Conservation (phyloP, 2,888 invertebrate genomes). For the Lomographa bimaculata region DNA sequence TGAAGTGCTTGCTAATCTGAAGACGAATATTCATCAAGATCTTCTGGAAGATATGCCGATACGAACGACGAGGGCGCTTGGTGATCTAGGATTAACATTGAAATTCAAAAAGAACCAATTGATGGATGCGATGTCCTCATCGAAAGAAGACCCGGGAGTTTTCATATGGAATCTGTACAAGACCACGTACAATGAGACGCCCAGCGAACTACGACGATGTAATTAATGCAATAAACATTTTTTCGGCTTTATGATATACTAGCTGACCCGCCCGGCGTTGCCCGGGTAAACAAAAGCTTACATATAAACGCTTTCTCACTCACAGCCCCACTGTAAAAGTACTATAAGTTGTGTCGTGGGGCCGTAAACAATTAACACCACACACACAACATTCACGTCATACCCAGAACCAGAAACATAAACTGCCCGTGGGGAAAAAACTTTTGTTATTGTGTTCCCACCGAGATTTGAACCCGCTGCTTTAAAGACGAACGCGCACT, state of each 20-base stretch:
- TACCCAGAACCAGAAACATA: no score
- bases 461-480: no score
- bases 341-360: no score
- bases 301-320: no score
- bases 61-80: constrained; percentile 53
- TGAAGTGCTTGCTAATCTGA: constrained; percentile 50
- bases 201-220: constrained; percentile 55
- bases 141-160: constrained; percentile 63
- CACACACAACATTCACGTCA: no score
- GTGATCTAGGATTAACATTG: constrained; percentile 60
- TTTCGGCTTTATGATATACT: constrained; percentile 2
- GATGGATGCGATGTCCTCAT: constrained; percentile 58
- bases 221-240: constrained; percentile 32
- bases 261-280: no score
- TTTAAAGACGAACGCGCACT: no score
- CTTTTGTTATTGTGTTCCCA: no score
- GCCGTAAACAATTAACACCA: no score
- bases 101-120: constrained; percentile 50
- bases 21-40: constrained; percentile 64
- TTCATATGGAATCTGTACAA: constrained; percentile 73
- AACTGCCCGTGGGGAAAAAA: no score
- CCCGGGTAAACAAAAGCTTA: no score
- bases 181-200: constrained; percentile 57
- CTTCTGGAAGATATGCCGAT: constrained; percentile 63
- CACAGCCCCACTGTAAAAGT: no score